Evolutionary conservation across 2,797 vertebrate species (phyloP), one percentile per base, ranked within the genome.

Genomic region (Poecilia velifera): DNA sequence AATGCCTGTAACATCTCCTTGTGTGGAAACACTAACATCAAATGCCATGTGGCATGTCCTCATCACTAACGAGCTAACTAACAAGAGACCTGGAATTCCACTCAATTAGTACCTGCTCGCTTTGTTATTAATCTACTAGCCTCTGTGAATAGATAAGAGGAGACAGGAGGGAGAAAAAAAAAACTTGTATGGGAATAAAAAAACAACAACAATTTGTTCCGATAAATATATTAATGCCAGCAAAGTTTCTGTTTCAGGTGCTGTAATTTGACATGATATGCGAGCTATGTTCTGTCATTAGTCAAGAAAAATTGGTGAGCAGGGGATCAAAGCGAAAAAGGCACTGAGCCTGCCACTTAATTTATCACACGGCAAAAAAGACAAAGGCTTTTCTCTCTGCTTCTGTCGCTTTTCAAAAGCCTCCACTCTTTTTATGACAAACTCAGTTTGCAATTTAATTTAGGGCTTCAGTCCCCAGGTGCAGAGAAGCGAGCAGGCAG

Each of bases 281-380:
- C 83, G 83, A 94, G 96, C 93, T 95, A 94, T 84, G 94, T 94
- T 95, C 95, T 94, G 95, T 96, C 96, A 96, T 95, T 96, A 96
- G 95, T 96, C 96, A 87, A 86, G 90, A 92, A 90, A 94, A 95
- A 94, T 87, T 89, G 87, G 83, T 89, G 94, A 90, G 88, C 78
- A 83, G 88, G 91, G 88, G 94, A 98, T 98, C 97, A 98, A 99
- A 98, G 97, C 92, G 89, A 92, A 95, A 53, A 95, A 94, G 95
- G 86, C 93, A 94, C 94, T 85, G 92, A 96, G 94, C 90, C 94
- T 91, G 95, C 96, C 96, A 97, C 97, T 97, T 98, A 96, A 97
- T 98, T 98, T 97, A 98, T 98, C 97, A 97, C 94, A 95, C 94
- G 92, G 96, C 94, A 95, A 97, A 95, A 59, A 97, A 97, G 96